Base-by-base conservation (phyloP, 2,888 invertebrate genomes). In the Leptarthrus brevirostris region DNA sequence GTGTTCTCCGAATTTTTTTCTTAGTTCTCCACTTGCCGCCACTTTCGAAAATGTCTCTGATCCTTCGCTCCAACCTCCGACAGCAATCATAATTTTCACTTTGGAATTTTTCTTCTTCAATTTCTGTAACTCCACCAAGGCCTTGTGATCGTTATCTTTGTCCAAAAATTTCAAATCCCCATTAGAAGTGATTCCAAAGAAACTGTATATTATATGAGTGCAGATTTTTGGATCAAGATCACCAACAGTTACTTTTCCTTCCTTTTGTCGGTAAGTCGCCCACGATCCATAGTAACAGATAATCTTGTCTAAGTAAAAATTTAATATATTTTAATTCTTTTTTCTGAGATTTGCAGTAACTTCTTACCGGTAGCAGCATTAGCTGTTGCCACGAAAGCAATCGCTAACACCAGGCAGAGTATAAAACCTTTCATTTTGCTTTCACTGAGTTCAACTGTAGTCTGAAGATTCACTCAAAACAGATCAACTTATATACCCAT, bases 281-380 rank as follows among this genome's bases (percentile, higher is more conserved):
- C 92, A 93, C 16, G 89, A 88, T 2, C 91, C 90, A 77, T 88
- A 90, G 82, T 92, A 93, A 79, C 92, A 92, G 0, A 91, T 85
- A 0, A 92, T 40, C 75, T 87, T 85, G 74, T 88, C 89, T 90
- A 66, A 10, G 71, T 47, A 18, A 26, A 53, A n/a, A n/a, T n/a
- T n/a, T 56, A 40, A 3, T 40, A n/a, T 22, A 22, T 20, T 40
- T 12, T 12, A 30, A 30, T 30, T 30, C 30, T 30, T 30, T 30
- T 8, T 5, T 30, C 8, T 30, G 3, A 30, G 4, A 30, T 8
- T 30, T 30, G n/a, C 12, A n/a, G n/a, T n/a, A n/a, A n/a, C n/a
- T 40, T n/a, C 49, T 16, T 20, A 49, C 49, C 18, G 14, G 49
- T 49, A 1, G 49, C 49, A 2, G 49, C 49, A 3, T 49, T 49